Conservation (phyloP, 2,113 vertebrate species). For the Marcusenius ussheri region DNA sequence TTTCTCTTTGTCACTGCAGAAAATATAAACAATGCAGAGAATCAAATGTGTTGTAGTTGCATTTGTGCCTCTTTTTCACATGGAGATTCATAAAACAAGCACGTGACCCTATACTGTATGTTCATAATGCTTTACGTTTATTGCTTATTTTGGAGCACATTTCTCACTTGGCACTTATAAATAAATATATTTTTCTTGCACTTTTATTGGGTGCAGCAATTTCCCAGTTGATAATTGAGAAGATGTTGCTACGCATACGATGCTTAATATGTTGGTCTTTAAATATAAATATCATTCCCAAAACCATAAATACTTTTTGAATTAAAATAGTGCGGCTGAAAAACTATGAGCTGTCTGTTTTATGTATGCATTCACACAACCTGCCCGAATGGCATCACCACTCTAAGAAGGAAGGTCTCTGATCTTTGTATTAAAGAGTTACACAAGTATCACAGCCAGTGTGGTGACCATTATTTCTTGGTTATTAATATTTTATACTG, state of each 20-base stretch:
- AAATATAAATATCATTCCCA: neutral
- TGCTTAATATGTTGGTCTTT: neutral
- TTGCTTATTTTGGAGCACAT: neutral
- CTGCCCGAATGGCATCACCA: neutral
- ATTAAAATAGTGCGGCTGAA: neutral
- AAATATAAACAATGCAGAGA: neutral
- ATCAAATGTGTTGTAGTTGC: neutral
- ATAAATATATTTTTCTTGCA: neutral
- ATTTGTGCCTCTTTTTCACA: neutral
- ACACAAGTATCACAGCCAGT: neutral
- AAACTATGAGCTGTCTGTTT: neutral
- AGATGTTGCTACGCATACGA: neutral
- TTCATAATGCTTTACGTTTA: neutral
- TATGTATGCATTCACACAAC: neutral
- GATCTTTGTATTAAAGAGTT: neutral
- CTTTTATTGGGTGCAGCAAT: neutral
- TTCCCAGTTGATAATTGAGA: neutral
- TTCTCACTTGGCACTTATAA: neutral
- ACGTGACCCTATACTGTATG: neutral
- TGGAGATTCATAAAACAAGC: neutral
- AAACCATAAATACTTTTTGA: neutral
- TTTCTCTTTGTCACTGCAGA: neutral
- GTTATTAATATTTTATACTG: conserved; percentile 17
- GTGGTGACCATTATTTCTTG: conserved; percentile 11
- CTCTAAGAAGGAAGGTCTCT: neutral